Evolutionary conservation across 2,888 invertebrate species (phyloP), one percentile per base, ranked within the genome.

Genomic region (Eupithecia insigniata): DNA sequence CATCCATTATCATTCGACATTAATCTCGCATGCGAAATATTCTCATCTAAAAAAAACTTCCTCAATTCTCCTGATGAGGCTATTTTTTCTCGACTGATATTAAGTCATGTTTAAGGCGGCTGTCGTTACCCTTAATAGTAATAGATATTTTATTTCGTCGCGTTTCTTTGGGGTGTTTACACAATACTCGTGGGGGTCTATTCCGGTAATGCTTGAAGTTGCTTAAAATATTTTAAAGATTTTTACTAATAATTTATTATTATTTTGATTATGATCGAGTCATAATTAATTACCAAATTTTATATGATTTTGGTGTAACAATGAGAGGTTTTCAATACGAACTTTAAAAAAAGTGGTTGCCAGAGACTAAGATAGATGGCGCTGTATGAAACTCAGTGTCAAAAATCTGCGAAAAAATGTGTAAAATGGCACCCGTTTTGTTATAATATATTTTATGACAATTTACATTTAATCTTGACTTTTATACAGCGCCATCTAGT

Each of bases 101-200:
- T 94, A 94, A 94, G 94, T 94, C 94, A 93, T 94, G 93, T 93
- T 93, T 94, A 93, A 94, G 94, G 92, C 92, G 91, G 86, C 90
- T 87, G 87, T 92, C 94, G 88, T 94, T 94, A 94, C 89, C 87
- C 89, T 92, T 94, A 94, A 94, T 94, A 94, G 94, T 93, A 93
- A 94, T 94, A 94, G 94, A 94, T 94, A 93, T 94, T 92, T 94
- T 94, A 94, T 92, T 92, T 93, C 90, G 93, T 90, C 92, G 91
- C 92, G 86, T 84, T 90, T 85, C 87, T 90, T 87, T 87, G 83
- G 90, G 90, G 84, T 92, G 91, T 92, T 92, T 91, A 89, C 90
- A 89, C 89, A 89, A 90, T 87, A 87, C 88, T 86, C 80, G 80
- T 78, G 83, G 85, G 88, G 79, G 82, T 64, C 72, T 80, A 91